These are phyloP conservation scores for Daboia siamensis DNA, from an alignment of 2,113 vertebrate species.

Conservation along the genomic window DNA sequence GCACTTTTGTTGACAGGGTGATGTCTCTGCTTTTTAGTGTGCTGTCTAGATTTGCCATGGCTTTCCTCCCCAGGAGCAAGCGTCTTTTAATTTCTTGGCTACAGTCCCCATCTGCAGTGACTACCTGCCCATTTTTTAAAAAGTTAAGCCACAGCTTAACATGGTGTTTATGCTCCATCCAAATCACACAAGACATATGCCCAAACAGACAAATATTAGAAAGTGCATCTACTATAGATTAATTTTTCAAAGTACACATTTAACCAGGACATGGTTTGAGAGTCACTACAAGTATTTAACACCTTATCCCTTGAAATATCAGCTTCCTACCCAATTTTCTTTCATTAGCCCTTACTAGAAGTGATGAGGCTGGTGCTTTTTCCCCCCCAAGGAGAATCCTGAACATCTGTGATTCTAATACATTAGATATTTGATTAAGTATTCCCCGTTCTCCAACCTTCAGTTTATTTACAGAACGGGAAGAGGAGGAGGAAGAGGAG, in stretches of 20 bases:
- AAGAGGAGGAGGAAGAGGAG: neutral
- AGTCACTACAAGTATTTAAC: neutral
- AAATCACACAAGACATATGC: neutral
- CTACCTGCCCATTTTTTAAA: no score
- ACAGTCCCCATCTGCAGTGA: no score
- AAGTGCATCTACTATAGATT: neutral
- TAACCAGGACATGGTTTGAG: neutral
- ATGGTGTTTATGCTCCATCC: neutral
- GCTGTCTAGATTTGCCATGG: no score
- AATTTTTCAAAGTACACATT: neutral
- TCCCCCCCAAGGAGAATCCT: neutral
- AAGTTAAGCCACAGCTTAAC: neutral
- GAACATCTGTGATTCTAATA: constrained; percentile 21
- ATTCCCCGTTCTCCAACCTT: neutral
- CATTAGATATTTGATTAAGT: constrained; percentile 25
- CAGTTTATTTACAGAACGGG: neutral
- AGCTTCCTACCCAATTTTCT: neutral
- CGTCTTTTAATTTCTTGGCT: no score
- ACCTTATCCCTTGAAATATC: neutral
- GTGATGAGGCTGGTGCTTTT: neutral
- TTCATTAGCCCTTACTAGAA: neutral
- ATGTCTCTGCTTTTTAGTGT: no score
- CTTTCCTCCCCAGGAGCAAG: no score
- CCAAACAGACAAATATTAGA: neutral
- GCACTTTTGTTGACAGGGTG: no score